These are phyloP conservation scores for Triplophysa rosa DNA, from an alignment of 2,113 vertebrate species.

Conservation along the genomic window DNA sequence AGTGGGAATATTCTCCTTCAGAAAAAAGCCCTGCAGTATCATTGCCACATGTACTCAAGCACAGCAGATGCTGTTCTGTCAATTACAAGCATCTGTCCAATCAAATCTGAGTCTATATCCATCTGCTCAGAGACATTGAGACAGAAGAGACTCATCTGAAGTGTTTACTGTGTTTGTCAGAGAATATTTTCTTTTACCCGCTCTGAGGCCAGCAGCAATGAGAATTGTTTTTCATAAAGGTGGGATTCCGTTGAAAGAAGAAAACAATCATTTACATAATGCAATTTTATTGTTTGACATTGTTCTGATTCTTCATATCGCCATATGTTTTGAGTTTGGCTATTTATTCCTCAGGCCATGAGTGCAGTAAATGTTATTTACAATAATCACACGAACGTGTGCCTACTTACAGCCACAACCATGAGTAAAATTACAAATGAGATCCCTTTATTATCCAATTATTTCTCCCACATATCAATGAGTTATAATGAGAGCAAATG, in stretches of 20 bases:
- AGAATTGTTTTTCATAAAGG: background rate
- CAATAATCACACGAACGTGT: no score
- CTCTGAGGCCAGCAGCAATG: background rate
- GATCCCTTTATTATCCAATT: no score
- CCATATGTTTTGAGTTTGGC: background rate
- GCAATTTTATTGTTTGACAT: background rate
- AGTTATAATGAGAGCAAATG: no score
- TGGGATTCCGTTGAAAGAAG: background rate
- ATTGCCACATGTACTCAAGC: background rate
- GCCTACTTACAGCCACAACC: no score
- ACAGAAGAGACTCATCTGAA: no score
- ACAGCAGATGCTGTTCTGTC: slow-evolving; percentile 21
- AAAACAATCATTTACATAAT: background rate
- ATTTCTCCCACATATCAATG: no score
- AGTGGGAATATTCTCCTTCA: background rate
- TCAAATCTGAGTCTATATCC: slow-evolving; percentile 28
- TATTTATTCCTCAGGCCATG: background rate
- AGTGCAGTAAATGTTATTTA: no score
- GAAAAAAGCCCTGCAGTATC: background rate
- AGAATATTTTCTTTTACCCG: background rate
- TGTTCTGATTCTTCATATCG: background rate
- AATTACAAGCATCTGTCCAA: slow-evolving; percentile 21
- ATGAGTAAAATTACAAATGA: no score
- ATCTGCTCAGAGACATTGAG: slow-evolving; percentile 16
- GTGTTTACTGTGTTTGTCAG: background rate